A percentile compares a stretch with the other conserved stretches of the same genome.
Conservation (phyloP, 2,797 vertebrate species). For the Leuciscus waleckii region DNA sequence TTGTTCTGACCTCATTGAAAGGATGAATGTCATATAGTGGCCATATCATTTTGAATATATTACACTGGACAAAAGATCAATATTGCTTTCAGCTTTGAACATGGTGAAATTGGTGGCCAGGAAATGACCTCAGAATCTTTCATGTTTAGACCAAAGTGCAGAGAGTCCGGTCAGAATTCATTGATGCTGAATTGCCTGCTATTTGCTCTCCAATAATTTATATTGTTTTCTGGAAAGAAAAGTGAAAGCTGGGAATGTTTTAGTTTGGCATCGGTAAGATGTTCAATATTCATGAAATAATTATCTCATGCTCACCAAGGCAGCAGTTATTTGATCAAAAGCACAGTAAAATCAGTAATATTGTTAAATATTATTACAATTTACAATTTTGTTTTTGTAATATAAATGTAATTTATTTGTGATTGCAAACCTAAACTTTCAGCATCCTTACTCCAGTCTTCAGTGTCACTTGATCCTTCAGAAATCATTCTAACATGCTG, state of each 20-base stretch:
- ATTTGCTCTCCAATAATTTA: not conserved
- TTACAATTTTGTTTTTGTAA: too few relatives aligned
- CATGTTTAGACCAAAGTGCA: constrained; percentile 26
- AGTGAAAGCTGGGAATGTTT: not conserved
- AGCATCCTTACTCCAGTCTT: too few relatives aligned
- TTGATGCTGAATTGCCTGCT: constrained; percentile 5
- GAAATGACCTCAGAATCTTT: constrained; percentile 24
- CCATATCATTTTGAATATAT: constrained; percentile 3
- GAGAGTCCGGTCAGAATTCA: constrained; percentile 64
- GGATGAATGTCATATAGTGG: constrained; percentile 1
- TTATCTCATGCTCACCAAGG: not conserved
- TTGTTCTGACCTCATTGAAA: constrained; percentile 9
- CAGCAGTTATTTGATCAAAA: too few relatives aligned
- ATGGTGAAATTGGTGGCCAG: constrained; percentile 2
- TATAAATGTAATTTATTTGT: too few relatives aligned
- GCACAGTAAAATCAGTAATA: too few relatives aligned
- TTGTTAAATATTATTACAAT: too few relatives aligned
- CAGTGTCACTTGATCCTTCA: too few relatives aligned
- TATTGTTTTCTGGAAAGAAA: not conserved
- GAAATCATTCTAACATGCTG: too few relatives aligned
- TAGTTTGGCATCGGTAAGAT: not conserved
- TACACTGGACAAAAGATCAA: constrained; percentile 3
- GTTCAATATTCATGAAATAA: not conserved
- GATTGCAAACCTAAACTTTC: too few relatives aligned
- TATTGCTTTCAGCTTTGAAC: constrained; percentile 17